phyloP scores from a whole-genome alignment of 2,113 vertebrate species.

The Camelus dromedarius region DNA sequence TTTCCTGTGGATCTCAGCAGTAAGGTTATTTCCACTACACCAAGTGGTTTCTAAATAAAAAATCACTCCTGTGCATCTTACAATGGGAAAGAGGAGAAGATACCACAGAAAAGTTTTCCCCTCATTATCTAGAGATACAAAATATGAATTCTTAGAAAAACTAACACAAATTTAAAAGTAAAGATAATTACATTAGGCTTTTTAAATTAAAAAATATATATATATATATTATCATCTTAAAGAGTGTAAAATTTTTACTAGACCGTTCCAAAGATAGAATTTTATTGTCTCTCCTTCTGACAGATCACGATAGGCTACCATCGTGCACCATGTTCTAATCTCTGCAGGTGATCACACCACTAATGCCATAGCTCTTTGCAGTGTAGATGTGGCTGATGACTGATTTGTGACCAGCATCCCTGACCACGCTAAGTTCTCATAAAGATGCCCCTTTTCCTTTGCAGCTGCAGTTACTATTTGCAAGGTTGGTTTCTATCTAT shows the following conservation, averaged over 20 bases:
- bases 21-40: neutral
- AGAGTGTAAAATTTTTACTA: neutral
- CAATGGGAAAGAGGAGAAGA: neutral
- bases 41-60: neutral
- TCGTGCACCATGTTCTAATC: too few relatives aligned
- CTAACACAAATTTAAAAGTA: neutral
- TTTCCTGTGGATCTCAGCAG: neutral
- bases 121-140: neutral
- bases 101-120: neutral
- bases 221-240: neutral
- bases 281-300: neutral
- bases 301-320: neutral
- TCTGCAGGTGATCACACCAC: neutral
- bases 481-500: neutral
- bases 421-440: neutral
- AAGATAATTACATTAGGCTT: neutral
- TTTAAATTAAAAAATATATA: neutral
- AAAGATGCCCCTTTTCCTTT: neutral
- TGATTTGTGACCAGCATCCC: neutral
- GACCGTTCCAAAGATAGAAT: neutral
- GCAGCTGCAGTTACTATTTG: neutral
- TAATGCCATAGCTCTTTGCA: neutral
- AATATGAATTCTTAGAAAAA: neutral
- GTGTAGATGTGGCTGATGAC: neutral
- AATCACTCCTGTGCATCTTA: neutral